A percentile compares a stretch with the other conserved stretches of the same genome.
Evolutionary conservation across 2,888 invertebrate species (phyloP).

Genomic region (Pristionchus exspectatus): DNA sequence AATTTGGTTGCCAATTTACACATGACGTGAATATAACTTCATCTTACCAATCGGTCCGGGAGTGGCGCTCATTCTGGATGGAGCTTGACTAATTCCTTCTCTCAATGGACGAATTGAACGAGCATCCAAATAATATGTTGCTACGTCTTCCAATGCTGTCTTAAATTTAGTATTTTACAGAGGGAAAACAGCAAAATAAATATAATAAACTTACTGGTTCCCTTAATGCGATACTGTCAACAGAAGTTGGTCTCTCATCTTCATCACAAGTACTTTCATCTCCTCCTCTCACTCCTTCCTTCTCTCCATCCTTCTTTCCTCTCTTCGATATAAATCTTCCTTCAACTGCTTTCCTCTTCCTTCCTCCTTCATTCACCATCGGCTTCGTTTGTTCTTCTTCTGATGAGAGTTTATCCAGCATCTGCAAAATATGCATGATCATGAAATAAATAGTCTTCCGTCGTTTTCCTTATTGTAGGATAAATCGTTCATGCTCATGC

Average conservation of each 20-base stretch:
- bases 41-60: background rate
- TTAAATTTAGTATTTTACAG: background rate
- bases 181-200: background rate
- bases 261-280: slow-evolving; percentile 32
- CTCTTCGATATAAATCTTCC: background rate
- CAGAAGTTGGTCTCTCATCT: slow-evolving; percentile 11
- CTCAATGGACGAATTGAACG: slow-evolving; percentile 33
- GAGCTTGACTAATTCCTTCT: slow-evolving; percentile 49
- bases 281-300: slow-evolving; percentile 24
- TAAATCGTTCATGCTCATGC: background rate
- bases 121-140: slow-evolving; percentile 20
- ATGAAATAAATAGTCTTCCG: background rate
- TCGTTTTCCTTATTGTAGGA: background rate
- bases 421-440: background rate
- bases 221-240: slow-evolving; percentile 17
- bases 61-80: slow-evolving; percentile 37
- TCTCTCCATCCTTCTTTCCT: background rate
- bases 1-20: background rate
- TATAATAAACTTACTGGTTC: background rate
- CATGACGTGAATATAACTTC: background rate
- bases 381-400: background rate
- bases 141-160: slow-evolving; percentile 6
- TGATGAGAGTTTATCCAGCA: background rate
- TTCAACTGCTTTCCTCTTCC: background rate
- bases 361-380: background rate